Evolutionary conservation across 2,888 invertebrate genomes (phyloP).

Genomic region (Lamellibrachia satsuma): DNA sequence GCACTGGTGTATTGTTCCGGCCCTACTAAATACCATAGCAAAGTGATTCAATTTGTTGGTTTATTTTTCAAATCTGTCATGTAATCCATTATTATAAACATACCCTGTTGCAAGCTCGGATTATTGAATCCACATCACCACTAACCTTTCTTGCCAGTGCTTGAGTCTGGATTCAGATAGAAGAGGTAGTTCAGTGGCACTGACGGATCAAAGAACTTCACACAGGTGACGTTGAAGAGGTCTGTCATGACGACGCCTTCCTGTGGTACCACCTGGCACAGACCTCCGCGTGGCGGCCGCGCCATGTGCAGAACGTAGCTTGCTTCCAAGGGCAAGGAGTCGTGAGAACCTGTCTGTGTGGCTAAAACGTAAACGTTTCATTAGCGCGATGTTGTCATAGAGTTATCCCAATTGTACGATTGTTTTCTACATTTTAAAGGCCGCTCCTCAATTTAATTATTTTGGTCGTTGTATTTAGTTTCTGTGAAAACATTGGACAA

Average conservation of each 20-base stretch:
- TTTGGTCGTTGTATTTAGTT: no score
- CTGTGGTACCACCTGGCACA: neutral
- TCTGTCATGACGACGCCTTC: neutral
- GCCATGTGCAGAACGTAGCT: neutral
- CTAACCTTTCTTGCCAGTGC: neutral
- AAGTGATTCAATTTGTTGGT: no score
- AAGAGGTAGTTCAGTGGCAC: neutral
- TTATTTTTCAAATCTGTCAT: no score
- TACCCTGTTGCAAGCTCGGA: neutral
- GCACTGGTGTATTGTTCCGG: no score
- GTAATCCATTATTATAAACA: neutral
- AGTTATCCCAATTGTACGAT: no score
- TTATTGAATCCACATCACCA: neutral
- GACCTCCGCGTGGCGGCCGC: neutral
- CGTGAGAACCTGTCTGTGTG: neutral
- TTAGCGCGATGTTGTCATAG: neutral
- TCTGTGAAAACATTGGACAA: no score
- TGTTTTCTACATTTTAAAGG: no score
- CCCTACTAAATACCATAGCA: no score
- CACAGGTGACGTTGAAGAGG: neutral
- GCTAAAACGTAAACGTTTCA: neutral
- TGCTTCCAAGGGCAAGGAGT: neutral
- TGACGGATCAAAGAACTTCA: neutral
- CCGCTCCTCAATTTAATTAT: no score
- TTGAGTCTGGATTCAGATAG: neutral